Evolutionary conservation across 2,113 vertebrate species (phyloP), one percentile per base, ranked within the genome.

Genomic region (Cygnus buccinator): DNA sequence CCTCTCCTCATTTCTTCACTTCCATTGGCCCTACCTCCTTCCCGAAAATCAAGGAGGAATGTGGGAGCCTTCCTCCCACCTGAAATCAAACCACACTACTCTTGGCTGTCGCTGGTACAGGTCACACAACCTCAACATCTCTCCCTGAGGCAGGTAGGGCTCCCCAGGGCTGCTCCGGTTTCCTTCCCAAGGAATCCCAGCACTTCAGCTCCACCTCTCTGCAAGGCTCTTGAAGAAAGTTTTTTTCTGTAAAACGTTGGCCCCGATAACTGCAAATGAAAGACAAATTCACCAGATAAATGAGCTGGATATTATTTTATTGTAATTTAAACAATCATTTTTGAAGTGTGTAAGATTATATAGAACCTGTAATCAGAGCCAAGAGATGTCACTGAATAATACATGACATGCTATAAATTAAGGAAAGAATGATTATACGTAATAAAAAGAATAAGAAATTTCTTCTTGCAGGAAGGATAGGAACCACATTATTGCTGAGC

Each of bases 321-420:
- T 95, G 96, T 96, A 96, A 95, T 97, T 97, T 95, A 98, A 98
- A 97, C 97, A 93, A 94, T 93, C 70, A 96, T 81, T 97, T 98
- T 89, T 89, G 89, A 96, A 95, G 88, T 76, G 54, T 94, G 90
- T 90, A 94, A 97, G 96, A 94, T 96, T 94, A 96, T 96, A 97
- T 92, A 97, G 97, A 97, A 96, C 96, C 94, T 96, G 80, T 96
- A 96, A 93, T 85, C 95, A 96, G 78, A 97, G 91, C 95, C 93
- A 97, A 97, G 94, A 96, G 83, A 96, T 96, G 81, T 93, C 91
- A 97, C 94, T 96, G 97, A 97, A 96, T 97, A 97, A 97, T 97
- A 95, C 94, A 97, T 94, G 88, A 83, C 46, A 95, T 63, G 72
- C 93, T 97, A 97, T 97, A 96, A 97, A 97, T 97, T 97, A 96